Percentiles rank a stretch among this genome's conserved stretches.
Conservation (phyloP, 2,797 vertebrate species). For the Esox lucius region DNA sequence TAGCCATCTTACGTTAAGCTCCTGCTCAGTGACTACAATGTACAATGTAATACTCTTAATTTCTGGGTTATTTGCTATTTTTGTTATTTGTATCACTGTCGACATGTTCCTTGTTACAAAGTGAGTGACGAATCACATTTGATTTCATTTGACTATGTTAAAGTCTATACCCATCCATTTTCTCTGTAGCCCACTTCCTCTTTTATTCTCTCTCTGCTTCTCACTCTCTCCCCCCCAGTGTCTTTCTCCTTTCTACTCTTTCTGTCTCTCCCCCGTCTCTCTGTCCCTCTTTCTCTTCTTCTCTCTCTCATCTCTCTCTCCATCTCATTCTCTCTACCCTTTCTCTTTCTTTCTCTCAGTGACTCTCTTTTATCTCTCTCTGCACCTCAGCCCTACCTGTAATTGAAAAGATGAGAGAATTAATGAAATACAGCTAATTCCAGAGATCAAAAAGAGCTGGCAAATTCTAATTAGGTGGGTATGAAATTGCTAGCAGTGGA, state of each 20-base stretch:
- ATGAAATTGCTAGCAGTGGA: slow-evolving; percentile 60
- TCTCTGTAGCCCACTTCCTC: background rate
- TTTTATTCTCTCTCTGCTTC: background rate
- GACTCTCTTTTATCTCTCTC: slow-evolving; percentile 29
- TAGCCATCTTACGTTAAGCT: no score
- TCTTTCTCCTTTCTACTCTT: background rate
- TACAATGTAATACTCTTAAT: no score
- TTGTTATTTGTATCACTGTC: no score
- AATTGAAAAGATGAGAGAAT: slow-evolving; percentile 65
- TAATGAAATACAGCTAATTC: slow-evolving; percentile 64
- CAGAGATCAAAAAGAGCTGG: slow-evolving; percentile 58
- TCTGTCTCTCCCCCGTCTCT: slow-evolving; percentile 4
- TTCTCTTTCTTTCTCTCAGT: background rate
- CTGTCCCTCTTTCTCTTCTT: background rate
- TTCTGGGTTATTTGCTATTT: no score
- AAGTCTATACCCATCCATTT: no score
- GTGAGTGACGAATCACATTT: no score
- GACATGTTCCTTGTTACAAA: no score
- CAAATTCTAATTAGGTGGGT: slow-evolving; percentile 61
- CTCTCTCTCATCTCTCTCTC: background rate
- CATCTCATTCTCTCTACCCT: background rate
- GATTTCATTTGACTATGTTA: no score
- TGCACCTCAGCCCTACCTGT: slow-evolving; percentile 50
- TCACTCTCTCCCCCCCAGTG: background rate
- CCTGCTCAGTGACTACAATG: no score